Percentiles rank a stretch among this genome's conserved stretches.
These are phyloP conservation scores for Trichomycterus rosablanca DNA, from an alignment of 2,113 vertebrate genomes.

Conservation along the genomic window DNA sequence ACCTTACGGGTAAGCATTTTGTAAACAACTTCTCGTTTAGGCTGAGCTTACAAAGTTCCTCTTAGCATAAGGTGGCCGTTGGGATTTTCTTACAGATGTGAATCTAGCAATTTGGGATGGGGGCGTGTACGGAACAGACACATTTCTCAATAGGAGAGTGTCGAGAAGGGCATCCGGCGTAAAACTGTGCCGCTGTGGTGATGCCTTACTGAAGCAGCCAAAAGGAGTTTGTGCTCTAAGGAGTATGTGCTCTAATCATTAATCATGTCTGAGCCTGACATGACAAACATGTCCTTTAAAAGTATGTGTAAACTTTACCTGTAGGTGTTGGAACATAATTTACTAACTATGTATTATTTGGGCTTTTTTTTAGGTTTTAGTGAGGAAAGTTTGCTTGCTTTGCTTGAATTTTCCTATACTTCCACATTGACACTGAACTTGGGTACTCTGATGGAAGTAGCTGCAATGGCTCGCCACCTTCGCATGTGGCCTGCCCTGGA, in stretches of 20 bases:
- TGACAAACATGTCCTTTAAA: no score
- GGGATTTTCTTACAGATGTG: no score
- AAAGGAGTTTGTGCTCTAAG: no score
- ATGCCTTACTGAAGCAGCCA: no score
- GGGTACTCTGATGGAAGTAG: slow-evolving; percentile 68
- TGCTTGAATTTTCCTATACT: slow-evolving; percentile 76
- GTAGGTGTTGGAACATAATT: neutral
- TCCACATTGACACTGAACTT: slow-evolving; percentile 66
- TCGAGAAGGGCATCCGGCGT: no score
- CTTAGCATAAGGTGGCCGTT: neutral
- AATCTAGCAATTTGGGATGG: no score
- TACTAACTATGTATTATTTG: slow-evolving; percentile 6
- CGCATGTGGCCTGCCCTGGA: slow-evolving; percentile 77
- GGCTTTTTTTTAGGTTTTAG: slow-evolving; percentile 63
- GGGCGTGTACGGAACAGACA: no score
- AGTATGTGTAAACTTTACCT: neutral
- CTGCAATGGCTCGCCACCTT: slow-evolving; percentile 72
- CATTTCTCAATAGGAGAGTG: no score
- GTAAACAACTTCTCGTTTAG: neutral
- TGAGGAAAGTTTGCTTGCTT: slow-evolving; percentile 68
- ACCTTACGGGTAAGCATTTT: slow-evolving; percentile 64
- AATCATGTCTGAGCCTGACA: no score
- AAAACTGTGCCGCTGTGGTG: no score
- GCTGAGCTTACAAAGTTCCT: neutral
- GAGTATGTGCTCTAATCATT: no score